Percentiles rank a stretch among this genome's conserved stretches.
Evolutionary conservation across 2,113 vertebrate genomes (phyloP).

Genomic region (Corvus cornix): DNA sequence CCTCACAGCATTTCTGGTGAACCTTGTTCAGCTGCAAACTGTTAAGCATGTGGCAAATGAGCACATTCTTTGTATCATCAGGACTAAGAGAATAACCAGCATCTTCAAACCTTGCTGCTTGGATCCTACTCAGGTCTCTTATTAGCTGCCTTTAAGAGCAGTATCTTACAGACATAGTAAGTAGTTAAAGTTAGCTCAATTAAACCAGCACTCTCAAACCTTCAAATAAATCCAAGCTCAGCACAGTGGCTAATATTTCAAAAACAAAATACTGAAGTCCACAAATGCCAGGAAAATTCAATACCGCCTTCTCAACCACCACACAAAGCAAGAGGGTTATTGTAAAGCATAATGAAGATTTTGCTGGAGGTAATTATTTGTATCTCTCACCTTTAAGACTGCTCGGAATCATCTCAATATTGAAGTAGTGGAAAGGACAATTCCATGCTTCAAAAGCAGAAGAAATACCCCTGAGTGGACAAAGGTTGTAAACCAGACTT

Average conservation of each 20-base stretch:
- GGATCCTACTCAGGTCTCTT: not conserved
- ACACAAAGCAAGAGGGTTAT: not conserved
- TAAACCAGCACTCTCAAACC: not conserved
- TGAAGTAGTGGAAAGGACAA: not conserved
- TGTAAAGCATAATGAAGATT: not conserved
- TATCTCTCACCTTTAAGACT: not conserved
- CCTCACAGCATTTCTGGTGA: not conserved
- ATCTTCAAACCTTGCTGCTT: not conserved
- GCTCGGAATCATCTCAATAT: not conserved
- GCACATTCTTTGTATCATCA: not conserved
- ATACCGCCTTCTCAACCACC: not conserved
- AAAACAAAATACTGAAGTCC: not conserved
- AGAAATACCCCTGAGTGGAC: not conserved
- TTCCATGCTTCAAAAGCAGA: not conserved
- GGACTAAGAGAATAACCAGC: not conserved
- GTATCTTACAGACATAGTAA: not conserved
- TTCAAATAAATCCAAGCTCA: not conserved
- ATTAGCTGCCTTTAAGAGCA: not conserved
- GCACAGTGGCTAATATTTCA: not conserved
- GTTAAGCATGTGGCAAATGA: fast-evolving
- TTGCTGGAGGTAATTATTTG: not conserved
- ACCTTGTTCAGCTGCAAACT: not conserved
- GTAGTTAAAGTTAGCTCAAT: not conserved
- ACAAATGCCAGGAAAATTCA: not conserved
- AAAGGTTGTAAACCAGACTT: not conserved